Evolutionary conservation across 2,797 vertebrate species (phyloP).

Genomic region (Premnoplex brunnescens): DNA sequence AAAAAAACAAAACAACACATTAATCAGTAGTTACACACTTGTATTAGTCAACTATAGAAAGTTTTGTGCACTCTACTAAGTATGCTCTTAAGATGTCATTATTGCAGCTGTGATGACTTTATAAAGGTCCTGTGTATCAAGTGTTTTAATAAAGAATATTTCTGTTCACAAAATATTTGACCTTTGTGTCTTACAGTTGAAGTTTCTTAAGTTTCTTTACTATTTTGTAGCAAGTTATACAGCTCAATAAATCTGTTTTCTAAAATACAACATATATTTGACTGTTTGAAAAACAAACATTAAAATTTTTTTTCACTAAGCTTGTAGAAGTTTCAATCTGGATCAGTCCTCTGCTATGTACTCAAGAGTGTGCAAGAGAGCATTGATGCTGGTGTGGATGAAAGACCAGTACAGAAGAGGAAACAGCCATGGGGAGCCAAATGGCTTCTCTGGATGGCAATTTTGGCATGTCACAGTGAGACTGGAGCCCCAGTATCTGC

Average conservation of each 20-base stretch:
- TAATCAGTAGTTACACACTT: neutral
- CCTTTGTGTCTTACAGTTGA: neutral
- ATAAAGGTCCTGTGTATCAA: neutral
- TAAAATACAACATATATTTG: neutral
- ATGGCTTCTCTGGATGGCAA: neutral
- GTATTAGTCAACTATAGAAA: neutral
- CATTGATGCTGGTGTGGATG: accelerated
- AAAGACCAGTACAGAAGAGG: neutral
- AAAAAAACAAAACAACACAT: neutral
- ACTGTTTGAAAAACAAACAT: neutral
- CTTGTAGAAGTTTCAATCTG: neutral
- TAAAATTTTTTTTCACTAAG: neutral
- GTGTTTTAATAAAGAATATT: neutral
- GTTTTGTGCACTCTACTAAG: neutral
- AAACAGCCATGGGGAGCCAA: neutral
- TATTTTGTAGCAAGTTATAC: neutral
- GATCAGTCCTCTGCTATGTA: neutral
- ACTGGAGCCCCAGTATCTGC: neutral
- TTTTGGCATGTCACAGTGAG: accelerated
- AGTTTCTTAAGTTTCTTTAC: neutral
- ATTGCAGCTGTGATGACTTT: neutral
- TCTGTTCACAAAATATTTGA: neutral
- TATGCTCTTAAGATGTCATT: neutral
- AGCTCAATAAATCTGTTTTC: neutral
- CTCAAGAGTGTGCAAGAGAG: neutral